A percentile compares a stretch with the other conserved stretches of the same genome.
These are phyloP conservation scores for Orientallactaga sibirica DNA, from an alignment of 2,797 vertebrate species.

Conservation along the genomic window DNA sequence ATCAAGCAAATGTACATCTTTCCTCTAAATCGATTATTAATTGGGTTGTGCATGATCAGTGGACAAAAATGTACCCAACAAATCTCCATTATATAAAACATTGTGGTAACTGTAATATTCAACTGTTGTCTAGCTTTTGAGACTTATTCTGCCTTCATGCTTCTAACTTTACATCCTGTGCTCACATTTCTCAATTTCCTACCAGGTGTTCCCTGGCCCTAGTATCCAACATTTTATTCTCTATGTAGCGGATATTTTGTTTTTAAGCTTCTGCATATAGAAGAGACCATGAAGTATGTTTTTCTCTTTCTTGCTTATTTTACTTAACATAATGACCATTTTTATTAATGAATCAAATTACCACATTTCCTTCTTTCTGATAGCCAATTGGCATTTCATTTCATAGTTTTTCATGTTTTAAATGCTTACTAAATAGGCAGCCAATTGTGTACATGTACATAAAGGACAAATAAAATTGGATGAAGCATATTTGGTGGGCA, in stretches of 20 bases:
- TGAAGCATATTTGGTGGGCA: neutral
- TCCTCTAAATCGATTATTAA: too few species aligned
- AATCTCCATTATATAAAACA: neutral
- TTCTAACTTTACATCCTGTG: neutral
- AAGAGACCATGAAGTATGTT: neutral
- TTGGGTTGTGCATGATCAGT: neutral
- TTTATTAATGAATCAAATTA: neutral
- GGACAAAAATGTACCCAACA: neutral
- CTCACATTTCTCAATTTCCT: too few species aligned
- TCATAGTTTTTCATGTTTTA: neutral
- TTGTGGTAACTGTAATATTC: neutral
- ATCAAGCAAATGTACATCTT: neutral
- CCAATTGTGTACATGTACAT: neutral
- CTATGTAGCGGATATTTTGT: neutral
- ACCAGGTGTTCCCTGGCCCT: accelerated
- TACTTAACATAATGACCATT: neutral
- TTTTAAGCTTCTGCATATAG: neutral
- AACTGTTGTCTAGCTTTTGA: neutral
- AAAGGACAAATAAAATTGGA: neutral
- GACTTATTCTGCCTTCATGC: too few species aligned
- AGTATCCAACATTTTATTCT: neutral
- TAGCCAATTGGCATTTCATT: neutral
- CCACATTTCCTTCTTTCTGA: neutral
- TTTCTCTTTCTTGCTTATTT: neutral
- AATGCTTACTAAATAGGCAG: conserved; percentile 20